These are phyloP conservation scores for Butorides virescens DNA, from an alignment of 2,113 vertebrate species.

Conservation along the genomic window DNA sequence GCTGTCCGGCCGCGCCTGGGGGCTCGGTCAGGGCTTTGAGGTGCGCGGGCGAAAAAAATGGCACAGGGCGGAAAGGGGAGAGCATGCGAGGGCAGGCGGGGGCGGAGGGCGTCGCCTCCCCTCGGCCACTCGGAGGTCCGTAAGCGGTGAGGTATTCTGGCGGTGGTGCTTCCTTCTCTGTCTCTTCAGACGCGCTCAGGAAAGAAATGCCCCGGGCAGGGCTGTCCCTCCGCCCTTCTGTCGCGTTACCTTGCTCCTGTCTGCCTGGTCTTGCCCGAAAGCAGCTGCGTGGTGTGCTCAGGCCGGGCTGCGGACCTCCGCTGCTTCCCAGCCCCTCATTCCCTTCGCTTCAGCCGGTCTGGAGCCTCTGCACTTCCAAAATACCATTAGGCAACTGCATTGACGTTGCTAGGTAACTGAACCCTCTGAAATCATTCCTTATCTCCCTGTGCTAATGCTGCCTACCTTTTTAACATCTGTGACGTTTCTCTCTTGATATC, in stretches of 20 bases:
- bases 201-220: neutral
- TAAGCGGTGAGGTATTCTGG: neutral
- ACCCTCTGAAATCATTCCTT: neutral
- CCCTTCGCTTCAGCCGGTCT: neutral
- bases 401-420: constrained; percentile 52
- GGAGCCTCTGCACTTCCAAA: constrained; percentile 5
- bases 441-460: neutral
- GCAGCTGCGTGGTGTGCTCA: neutral
- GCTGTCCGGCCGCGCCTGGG: fast-evolving
- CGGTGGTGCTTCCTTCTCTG: no score
- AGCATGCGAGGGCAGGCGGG: neutral
- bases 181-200: neutral
- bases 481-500: neutral
- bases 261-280: neutral
- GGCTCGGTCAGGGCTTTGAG: neutral
- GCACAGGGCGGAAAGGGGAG: no score
- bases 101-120: neutral
- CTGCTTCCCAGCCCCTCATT: neutral
- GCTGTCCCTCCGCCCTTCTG: fast-evolving
- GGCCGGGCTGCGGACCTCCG: neutral
- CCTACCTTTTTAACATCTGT: neutral
- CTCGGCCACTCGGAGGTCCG: fast-evolving
- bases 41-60: fast-evolving
- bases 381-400: neutral
- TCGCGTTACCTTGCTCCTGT: neutral